Evolutionary conservation across 2,113 vertebrate genomes (phyloP).

Genomic region (Ornithorhynchus anatinus): DNA sequence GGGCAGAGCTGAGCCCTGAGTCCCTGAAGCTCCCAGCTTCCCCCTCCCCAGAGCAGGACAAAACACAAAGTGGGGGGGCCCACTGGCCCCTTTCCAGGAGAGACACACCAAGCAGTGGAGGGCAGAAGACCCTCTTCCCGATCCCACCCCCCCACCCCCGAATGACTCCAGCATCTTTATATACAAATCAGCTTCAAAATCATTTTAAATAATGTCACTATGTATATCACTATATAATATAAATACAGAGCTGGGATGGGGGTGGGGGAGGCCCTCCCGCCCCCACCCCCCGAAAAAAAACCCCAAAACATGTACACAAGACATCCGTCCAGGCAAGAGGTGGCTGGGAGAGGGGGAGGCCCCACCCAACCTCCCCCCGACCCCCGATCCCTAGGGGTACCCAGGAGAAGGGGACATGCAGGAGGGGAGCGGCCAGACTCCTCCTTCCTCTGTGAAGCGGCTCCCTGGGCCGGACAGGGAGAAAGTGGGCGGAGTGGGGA

Average conservation of each 20-base stretch:
- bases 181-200: slow-evolving; percentile 59
- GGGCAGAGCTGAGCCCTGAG: slow-evolving; percentile 50
- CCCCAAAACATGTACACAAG: too few species aligned
- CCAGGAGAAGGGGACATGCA: background rate
- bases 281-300: too few species aligned
- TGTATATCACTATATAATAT: slow-evolving; percentile 49
- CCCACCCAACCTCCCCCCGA: too few species aligned
- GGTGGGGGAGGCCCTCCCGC: too few species aligned
- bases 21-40: slow-evolving; percentile 60
- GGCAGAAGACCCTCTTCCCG: background rate
- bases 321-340: background rate
- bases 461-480: too few species aligned
- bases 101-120: background rate
- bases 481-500: too few species aligned
- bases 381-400: background rate
- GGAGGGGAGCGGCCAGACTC: background rate
- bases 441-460: too few species aligned
- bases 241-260: too few species aligned
- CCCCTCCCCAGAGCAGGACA: slow-evolving; percentile 37
- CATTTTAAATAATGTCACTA: slow-evolving; percentile 40
- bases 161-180: slow-evolving; percentile 17
- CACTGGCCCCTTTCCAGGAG: background rate
- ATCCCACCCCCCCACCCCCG: background rate
- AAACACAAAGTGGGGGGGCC: background rate
- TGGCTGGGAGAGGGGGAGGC: background rate